Base-by-base conservation (phyloP, 2,888 invertebrate genomes). In the Cataglyphis rosenhaueri region DNA sequence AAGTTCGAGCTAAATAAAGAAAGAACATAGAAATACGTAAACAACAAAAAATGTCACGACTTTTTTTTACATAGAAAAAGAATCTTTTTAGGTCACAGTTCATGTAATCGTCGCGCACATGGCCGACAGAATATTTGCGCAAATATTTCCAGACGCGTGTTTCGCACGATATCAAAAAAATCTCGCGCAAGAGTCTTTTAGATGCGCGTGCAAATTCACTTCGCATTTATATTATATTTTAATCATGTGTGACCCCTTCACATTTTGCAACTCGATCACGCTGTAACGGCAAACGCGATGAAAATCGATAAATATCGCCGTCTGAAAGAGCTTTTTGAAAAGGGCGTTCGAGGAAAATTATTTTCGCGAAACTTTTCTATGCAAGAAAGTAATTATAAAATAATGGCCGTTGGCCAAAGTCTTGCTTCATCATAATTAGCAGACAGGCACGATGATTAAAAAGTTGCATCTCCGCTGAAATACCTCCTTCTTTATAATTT, bases 381-480 rank as follows among this genome's bases (percentile, higher is more conserved):
- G 12, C 18, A 5, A 76, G 38, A 35, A 66, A 66, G 38, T 29
- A 44, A 76, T 76, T 76, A 76, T 38, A 65, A 65, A 66, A 76
- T 48, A 48, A 38, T 52, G n/a, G n/a, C 18, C 52, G 35, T 5
- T 52, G 25, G 35, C 18, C 52, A 55, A 76, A 66, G 52, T 66
- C 66, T 52, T 55, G 29, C 66, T 55, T 66, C n/a, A n/a, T 66
- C n/a, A 29, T 52, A 76, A 76, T 76, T 66, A 66, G 32, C 61
- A 61, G 21, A 75, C 29, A 29, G 15, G 38, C 18, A 38, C 10
- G 25, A 66, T 76, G n/a, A 76, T 76, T 66, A 76, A 76, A 41
- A 52, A 66, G 32, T 66, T 66, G 25, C 25, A 55, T 76, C 29
- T 76, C 3, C 9, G 6, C 12, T 55, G 10, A 38, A 76, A 55